Conservation (phyloP, 2,797 vertebrate species). For the Dendrocincla fuliginosa region DNA sequence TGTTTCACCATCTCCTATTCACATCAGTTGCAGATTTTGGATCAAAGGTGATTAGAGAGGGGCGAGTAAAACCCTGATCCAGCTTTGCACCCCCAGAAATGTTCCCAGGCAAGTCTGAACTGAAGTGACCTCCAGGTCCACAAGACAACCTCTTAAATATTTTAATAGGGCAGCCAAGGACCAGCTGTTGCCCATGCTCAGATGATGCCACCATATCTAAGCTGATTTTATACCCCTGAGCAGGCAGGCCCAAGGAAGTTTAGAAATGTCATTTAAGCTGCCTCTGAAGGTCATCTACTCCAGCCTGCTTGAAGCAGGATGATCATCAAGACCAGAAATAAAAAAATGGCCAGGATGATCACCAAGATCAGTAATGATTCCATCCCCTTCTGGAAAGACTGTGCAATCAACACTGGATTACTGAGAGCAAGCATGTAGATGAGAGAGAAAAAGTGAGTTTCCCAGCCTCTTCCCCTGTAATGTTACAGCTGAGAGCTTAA, state of each 20-base stretch:
- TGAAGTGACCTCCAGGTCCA: not conserved
- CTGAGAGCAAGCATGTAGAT: not conserved
- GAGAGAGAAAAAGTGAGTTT: not conserved
- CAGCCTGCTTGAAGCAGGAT: not conserved
- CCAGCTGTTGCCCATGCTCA: not conserved
- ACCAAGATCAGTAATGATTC: not conserved
- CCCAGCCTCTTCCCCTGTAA: not conserved
- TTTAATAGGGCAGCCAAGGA: not conserved
- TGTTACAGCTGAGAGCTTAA: not conserved
- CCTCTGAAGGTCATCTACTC: not conserved
- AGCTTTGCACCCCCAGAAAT: not conserved
- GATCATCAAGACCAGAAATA: not conserved
- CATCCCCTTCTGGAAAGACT: not conserved
- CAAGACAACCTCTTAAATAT: not conserved
- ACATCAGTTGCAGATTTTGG: not conserved
- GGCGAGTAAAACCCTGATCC: accelerated
- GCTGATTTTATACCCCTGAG: not conserved
- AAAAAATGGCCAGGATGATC: not conserved
- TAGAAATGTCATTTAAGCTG: not conserved
- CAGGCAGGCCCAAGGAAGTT: not conserved
- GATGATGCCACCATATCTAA: not conserved
- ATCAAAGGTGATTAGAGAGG: not conserved
- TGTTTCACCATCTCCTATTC: not conserved
- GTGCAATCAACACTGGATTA: not conserved
- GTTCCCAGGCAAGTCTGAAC: not conserved